These are phyloP conservation scores for Rhyzopertha dominica DNA, from an alignment of 1,140 invertebrate species.

Conservation along the genomic window DNA sequence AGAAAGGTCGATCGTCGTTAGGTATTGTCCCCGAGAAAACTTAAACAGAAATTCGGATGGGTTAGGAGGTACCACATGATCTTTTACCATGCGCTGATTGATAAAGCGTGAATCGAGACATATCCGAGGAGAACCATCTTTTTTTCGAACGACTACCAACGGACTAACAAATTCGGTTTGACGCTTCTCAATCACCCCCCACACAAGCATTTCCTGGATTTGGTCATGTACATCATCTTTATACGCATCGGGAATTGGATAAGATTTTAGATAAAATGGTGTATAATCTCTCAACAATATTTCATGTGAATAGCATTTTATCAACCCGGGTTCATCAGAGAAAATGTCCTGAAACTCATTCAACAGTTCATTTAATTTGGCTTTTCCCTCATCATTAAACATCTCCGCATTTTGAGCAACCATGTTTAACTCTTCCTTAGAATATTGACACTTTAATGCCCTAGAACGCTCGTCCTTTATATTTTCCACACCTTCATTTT, in stretches of 20 bases:
- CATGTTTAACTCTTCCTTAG: too few species aligned
- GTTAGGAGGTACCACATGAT: conserved; percentile 8
- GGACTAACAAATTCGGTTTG: conserved; percentile 10
- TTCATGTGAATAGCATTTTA: too few species aligned
- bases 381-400: too few species aligned
- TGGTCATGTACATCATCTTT: not conserved
- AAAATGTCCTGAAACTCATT: too few species aligned
- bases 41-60: conserved; percentile 5
- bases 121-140: conserved; percentile 2
- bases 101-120: conserved; percentile 9
- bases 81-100: conserved; percentile 9
- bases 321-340: too few species aligned
- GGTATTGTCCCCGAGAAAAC: conserved; percentile 4
- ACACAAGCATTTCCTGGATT: conserved; percentile 4
- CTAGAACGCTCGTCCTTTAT: too few species aligned
- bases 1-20: conserved; percentile 8
- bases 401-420: too few species aligned
- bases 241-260: conserved; percentile 3
- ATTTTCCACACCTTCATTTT: too few species aligned
- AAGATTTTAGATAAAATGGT: not conserved
- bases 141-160: conserved; percentile 10
- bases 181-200: conserved; percentile 1
- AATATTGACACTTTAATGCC: too few species aligned
- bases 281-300: too few species aligned
- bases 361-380: too few species aligned